A percentile compares a stretch with the other conserved stretches of the same genome.
These are phyloP conservation scores for Nycticryphes semicollaris DNA, from an alignment of 2,113 vertebrate species.

Conservation along the genomic window DNA sequence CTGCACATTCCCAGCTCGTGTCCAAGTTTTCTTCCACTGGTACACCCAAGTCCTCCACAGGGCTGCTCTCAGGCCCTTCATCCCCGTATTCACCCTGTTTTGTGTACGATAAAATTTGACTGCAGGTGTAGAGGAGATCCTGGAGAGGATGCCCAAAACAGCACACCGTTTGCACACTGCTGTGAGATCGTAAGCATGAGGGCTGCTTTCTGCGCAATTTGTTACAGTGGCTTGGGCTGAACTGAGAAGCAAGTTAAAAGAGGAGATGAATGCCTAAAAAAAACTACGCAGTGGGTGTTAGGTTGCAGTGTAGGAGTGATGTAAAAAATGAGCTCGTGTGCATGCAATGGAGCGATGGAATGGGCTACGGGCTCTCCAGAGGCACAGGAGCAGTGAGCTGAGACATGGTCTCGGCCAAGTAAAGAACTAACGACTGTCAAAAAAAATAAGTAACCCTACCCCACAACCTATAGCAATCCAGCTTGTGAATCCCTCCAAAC, in stretches of 20 bases:
- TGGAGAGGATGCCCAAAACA: background rate
- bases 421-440: background rate
- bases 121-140: background rate
- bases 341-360: rapidly evolving
- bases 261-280: background rate
- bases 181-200: background rate
- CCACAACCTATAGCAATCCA: background rate
- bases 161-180: background rate
- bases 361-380: background rate
- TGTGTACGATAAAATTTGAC: background rate
- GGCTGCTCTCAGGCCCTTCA: background rate
- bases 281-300: too few species aligned
- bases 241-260: background rate
- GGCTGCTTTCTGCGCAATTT: background rate
- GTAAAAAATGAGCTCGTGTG: background rate
- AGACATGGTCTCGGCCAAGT: background rate
- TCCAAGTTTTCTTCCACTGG: background rate
- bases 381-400: background rate
- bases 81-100: rapidly evolving
- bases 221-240: background rate
- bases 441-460: background rate
- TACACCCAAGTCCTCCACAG: rapidly evolving
- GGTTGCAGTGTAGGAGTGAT: background rate
- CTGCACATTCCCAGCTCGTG: rapidly evolving
- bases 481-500: background rate